Evolutionary conservation across 2,888 invertebrate genomes (phyloP), one percentile per base, ranked within the genome.

Genomic region (Synanthedon vespiformis): DNA sequence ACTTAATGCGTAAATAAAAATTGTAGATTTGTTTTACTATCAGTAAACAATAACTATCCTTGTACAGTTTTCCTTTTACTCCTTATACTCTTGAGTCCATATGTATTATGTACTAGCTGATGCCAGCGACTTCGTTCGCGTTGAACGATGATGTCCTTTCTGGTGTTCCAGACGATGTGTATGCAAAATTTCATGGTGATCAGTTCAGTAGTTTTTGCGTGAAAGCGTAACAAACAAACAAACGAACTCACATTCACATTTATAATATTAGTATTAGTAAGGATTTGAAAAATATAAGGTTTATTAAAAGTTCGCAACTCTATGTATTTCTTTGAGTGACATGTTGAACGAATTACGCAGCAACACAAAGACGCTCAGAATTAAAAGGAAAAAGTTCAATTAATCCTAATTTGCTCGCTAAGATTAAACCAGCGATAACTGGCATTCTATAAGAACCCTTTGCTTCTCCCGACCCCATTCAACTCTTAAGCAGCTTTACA

Each of bases 351-450:
- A 79, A 79, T 81, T 83, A 81, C 77, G 72, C 70, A 70, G 64
- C 67, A 70, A 65, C 65, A 82, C 78, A 83, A 84, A 80, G 77
- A 72, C 74, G 70, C 72, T 70, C 67, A 68, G 67, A 70, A 71
- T 69, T 77, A 78, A 67, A 67, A 63, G 74, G 77, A 81, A 85
- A 83, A 82, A 84, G 78, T 82, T 87, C 83, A 82, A 87, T 86
- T 86, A 86, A 86, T 87, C 87, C 87, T 78, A 87, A 86, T 86
- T 87, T 80, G 82, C 74, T 74, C 74, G 77, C 77, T 68, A 75
- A 87, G 86, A 85, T 85, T 83, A 85, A 79, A 73, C 73, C 71
- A 60, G 62, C 77, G 86, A 86, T 86, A 86, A 75, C 54, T 74
- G 72, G 67, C 74, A 72, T 80, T 80, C 73, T 74, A 68, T 74